A percentile compares a stretch with the other conserved stretches of the same genome.
These are phyloP conservation scores for Lordiphosa clarofinis DNA, from an alignment of 1,140 invertebrate genomes.

Conservation along the genomic window DNA sequence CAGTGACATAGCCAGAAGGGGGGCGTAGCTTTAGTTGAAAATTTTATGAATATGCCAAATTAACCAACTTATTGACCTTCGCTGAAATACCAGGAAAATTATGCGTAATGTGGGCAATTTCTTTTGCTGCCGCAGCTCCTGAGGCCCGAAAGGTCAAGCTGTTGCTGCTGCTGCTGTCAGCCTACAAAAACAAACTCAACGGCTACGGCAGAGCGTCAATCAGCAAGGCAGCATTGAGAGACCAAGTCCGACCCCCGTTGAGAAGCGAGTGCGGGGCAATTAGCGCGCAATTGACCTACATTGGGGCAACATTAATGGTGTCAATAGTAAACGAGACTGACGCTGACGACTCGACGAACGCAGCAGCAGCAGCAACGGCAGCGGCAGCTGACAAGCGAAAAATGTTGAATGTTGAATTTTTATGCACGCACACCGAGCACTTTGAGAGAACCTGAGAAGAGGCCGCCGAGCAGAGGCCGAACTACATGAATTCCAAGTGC, in stretches of 20 bases:
- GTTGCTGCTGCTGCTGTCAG: conserved; percentile 16
- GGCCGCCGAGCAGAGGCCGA: neutral
- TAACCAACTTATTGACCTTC: too few relatives aligned
- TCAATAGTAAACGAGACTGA: conserved; percentile 77
- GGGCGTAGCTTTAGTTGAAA: neutral
- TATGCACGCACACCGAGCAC: conserved; percentile 33
- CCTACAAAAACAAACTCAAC: conserved; percentile 32
- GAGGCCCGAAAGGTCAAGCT: conserved; percentile 62
- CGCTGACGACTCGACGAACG: conserved; percentile 34
- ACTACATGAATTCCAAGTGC: conserved; percentile 28
- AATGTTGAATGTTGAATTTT: conserved; percentile 43
- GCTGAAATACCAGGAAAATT: conserved; percentile 36
- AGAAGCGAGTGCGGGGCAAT: conserved; percentile 72
- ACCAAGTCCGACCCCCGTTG: conserved; percentile 22
- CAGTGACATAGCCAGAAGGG: neutral
- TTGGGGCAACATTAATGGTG: conserved; percentile 77
- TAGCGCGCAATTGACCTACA: conserved; percentile 78
- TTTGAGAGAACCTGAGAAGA: neutral
- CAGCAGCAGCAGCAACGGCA: conserved; percentile 12
- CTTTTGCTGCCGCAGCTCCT: conserved; percentile 17
- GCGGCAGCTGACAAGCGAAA: conserved; percentile 40
- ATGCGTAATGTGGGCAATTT: conserved; percentile 36
- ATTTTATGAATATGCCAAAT: neutral
- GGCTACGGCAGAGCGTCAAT: conserved; percentile 30
- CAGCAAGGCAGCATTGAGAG: conserved; percentile 55